Evolutionary conservation across 2,113 vertebrate species (phyloP), one percentile per base, ranked within the genome.

Genomic region (Melanocharis versteri): DNA sequence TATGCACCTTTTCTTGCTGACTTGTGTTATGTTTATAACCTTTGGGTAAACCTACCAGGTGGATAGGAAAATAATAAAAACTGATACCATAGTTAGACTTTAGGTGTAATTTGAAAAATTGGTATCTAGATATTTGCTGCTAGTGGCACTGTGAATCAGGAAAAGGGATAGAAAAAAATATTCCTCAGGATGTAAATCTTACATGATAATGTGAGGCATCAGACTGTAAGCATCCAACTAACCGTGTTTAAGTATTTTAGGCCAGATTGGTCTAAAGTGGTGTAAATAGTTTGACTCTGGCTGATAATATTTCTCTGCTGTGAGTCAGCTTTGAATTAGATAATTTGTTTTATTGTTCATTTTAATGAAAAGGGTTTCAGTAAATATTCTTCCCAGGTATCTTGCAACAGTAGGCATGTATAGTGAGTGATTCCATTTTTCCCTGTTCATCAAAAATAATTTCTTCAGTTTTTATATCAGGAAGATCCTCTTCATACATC

Each of bases 71-170:
- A 97, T 96, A 97, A 92, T 97, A 97, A 96, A 97, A 97, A 90
- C 88, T 96, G 87, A 95, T 94, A 88, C 81, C 68, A 58, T 70
- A 93, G 60, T 97, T 97, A 97, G 95, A 94, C 84, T 97, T 92
- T 27, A 97, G 87, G 73, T 96, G 94, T 97, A 93, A 97, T 98
- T 95, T 93, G 85, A 97, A 97, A 97, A 96, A 96, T 93, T 97
- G 79, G 28, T 97, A 64, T 96, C 87, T 96, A 94, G 69, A 78
- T 93, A 75, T 94, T 94, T 92, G 57, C 70, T 97, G 86, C 92
- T 93, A 93, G 89, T 96, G 92, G 93, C 92, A 96, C 48, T 88
- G 61, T 94, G 87, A 96, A 81, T 92, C 96, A 91, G 45, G 53
- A 85, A 93, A 91, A 89, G 45, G 71, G 81, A 85, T 81, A 95